A percentile compares a stretch with the other conserved stretches of the same genome.
Evolutionary conservation across 2,797 vertebrate genomes (phyloP).

Genomic region (Gallirallus australis): DNA sequence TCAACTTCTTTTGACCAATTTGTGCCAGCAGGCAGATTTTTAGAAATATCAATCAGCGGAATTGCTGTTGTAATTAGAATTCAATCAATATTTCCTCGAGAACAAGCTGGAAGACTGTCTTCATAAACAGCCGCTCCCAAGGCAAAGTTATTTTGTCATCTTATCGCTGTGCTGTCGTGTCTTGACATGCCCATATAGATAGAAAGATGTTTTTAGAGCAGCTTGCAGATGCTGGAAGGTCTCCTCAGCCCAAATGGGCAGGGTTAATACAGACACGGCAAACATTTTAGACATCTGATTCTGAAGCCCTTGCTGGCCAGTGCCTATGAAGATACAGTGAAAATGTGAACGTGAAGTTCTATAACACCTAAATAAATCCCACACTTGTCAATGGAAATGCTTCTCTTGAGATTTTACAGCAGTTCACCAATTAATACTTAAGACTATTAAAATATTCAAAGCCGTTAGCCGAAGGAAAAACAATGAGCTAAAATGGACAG

Average conservation of each 20-base stretch:
- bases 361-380: neutral
- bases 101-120: neutral
- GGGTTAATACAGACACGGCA: neutral
- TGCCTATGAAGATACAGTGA: neutral
- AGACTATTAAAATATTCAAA: neutral
- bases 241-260: neutral
- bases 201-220: constrained; percentile 4
- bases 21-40: neutral
- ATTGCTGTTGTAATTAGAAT: neutral
- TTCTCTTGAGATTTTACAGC: neutral
- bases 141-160: neutral
- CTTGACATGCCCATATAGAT: neutral
- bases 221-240: neutral
- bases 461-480: neutral
- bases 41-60: neutral
- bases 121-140: neutral
- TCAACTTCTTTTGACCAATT: neutral
- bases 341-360: neutral
- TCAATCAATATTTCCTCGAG: neutral
- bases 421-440: neutral
- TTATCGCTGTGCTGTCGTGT: neutral
- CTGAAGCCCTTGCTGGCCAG: neutral
- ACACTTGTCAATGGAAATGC: neutral
- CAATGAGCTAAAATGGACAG: neutral
- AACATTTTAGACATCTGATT: constrained; percentile 42